Conservation (phyloP, 2,888 invertebrate genomes). For the Agrochola litura region DNA sequence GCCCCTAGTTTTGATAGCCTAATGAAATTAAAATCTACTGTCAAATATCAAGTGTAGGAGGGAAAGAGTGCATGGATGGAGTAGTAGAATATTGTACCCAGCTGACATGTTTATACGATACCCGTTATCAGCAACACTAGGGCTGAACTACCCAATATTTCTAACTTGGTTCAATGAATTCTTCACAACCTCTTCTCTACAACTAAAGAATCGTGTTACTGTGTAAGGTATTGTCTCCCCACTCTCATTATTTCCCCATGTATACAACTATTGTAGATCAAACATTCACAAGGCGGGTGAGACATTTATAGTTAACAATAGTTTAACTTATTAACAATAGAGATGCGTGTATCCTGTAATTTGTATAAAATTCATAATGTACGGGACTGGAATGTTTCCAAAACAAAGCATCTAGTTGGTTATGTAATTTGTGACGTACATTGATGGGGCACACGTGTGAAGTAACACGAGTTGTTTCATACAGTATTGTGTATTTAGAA, state of each 20-base stretch:
- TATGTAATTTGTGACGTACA: background rate
- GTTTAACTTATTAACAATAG: conserved; percentile 13
- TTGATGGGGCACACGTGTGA: background rate
- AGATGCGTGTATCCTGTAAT: background rate
- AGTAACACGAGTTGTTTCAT: background rate
- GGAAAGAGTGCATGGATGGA: background rate
- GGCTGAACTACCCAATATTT: background rate
- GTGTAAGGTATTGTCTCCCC: background rate
- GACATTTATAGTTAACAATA: conserved; percentile 18
- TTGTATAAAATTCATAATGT: conserved; percentile 31
- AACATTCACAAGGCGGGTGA: conserved; percentile 8
- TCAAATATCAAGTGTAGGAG: background rate
- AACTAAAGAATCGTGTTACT: background rate
- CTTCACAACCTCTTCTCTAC: background rate
- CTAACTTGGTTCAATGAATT: background rate
- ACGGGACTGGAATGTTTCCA: conserved; percentile 43
- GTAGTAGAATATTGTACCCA: background rate
- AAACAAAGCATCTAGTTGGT: conserved; percentile 23
- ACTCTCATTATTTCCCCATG: background rate
- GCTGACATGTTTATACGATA: background rate
- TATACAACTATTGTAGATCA: background rate
- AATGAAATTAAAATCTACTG: background rate
- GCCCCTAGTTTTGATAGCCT: background rate
- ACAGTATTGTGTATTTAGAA: background rate
- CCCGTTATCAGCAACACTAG: background rate